phyloP scores from a whole-genome alignment of 1,140 invertebrate genomes.

The Papilio polytes region DNA sequence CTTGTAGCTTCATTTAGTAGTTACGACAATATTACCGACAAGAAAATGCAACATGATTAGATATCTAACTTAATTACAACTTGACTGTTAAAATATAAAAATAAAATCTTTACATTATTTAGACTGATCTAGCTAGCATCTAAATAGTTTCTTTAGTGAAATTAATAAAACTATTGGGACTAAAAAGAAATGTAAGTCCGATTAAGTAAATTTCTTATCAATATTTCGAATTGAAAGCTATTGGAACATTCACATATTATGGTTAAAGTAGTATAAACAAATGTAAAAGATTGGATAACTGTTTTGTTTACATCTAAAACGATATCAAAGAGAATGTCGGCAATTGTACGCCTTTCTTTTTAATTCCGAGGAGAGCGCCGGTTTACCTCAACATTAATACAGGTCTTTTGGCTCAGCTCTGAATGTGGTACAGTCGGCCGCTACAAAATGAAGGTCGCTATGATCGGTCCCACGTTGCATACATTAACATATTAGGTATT shows the following conservation, averaged over 20 bases:
- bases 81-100: no score
- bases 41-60: no score
- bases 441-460: constrained; percentile 1
- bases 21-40: no score
- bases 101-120: no score
- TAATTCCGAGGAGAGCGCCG: constrained; percentile 33
- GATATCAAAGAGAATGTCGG: constrained; percentile 12
- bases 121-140: no score
- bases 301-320: neutral
- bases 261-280: neutral
- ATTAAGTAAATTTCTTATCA: neutral
- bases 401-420: constrained; percentile 26
- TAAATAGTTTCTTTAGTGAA: neutral
- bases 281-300: neutral
- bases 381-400: constrained; percentile 35
- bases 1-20: no score
- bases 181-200: neutral
- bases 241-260: neutral
- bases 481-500: constrained; percentile 15
- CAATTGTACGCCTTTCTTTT: constrained; percentile 33
- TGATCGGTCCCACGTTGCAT: neutral
- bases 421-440: constrained; percentile 1
- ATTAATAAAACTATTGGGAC: neutral
- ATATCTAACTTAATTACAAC: no score
- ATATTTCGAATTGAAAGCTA: no score